Evolutionary conservation across 1,140 invertebrate species (phyloP), one percentile per base, ranked within the genome.

Genomic region (Tetramorium parvispinum): DNA sequence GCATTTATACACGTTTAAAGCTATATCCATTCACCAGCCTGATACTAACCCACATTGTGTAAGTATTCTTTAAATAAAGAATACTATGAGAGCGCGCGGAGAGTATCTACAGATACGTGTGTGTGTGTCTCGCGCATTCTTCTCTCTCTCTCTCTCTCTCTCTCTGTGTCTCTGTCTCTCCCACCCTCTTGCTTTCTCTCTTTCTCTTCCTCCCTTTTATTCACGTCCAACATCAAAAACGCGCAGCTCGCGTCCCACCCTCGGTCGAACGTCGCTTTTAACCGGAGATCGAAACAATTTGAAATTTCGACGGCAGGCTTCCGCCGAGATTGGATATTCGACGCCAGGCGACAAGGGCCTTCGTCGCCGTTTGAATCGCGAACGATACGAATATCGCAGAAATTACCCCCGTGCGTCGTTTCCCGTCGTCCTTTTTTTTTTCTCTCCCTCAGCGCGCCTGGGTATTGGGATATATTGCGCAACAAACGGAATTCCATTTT

Each of bases 401-500:
- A 79, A 43, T 51, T 43, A 21, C 16, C 8, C n/a, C 7, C 3
- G 32, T 32, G 32, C 16, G 46, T 21, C 55, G 13, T 10, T 32
- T 40, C 43, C 6, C n/a, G 46, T 5, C n/a, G 37, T 10, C 18
- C 32, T 1, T 37, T 18, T 78, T 1, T 59, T 18, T 27, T 11
- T 59, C 46, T 51, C n/a, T 6, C 53, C n/a, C 3, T 8, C 37
- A 49, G 3, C 13, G 32, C 43, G 24, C 18, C 59, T 21, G 43
- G 55, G 37, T 68, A 57, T 82, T 57, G 53, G 66, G 40, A 82
- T 82, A 73, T 82, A 73, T 82, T 82, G 79, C 79, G 79, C 79
- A 82, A 82, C 68, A 73, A 82, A 71, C 66, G 51, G 78, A 82
- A 82, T 73, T 51, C 61, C 85, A 49, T 87, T 75, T 73, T 71